Conservation (phyloP, 2,888 invertebrate species). For the Pseudanteris insignis region DNA sequence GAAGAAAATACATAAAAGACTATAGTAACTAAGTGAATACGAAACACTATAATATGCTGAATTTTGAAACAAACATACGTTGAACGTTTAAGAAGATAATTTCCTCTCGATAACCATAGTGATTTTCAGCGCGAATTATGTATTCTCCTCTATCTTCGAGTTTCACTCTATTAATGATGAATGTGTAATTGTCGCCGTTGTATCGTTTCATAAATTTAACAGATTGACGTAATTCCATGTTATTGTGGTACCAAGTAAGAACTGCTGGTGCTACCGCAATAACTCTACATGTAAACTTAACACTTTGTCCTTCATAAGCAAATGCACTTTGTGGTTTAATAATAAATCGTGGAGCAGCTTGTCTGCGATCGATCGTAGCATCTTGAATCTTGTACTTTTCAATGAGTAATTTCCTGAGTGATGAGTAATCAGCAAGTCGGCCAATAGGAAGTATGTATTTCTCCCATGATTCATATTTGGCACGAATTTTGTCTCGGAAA, state of each 20-base stretch:
- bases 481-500: slow-evolving; percentile 87
- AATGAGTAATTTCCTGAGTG: slow-evolving; percentile 91
- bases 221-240: slow-evolving; percentile 91
- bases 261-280: slow-evolving; percentile 94
- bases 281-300: slow-evolving; percentile 96
- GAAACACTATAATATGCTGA: slow-evolving; percentile 45
- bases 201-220: slow-evolving; percentile 99
- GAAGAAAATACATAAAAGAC: neutral
- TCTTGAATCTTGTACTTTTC: slow-evolving; percentile 98
- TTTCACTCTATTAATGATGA: slow-evolving; percentile 95
- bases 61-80: slow-evolving; percentile 69
- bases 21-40: neutral
- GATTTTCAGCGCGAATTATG: slow-evolving; percentile 95
- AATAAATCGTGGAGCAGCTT: slow-evolving; percentile 98
- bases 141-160: slow-evolving; percentile 97
- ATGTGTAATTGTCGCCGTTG: slow-evolving; percentile 94
- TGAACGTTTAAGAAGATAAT: slow-evolving; percentile 96
- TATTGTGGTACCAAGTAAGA: slow-evolving; percentile 94
- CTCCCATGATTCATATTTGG: slow-evolving; percentile 81
- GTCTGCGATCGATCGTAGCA: slow-evolving; percentile 93
- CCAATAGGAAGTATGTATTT: slow-evolving; percentile 94
- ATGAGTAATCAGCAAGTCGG: slow-evolving; percentile 95
- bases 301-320: slow-evolving; percentile 96
- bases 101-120: slow-evolving; percentile 94
- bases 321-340: slow-evolving; percentile 95